Base-by-base conservation (phyloP, 2,797 vertebrate species). In the Artibeus jamaicensis region DNA sequence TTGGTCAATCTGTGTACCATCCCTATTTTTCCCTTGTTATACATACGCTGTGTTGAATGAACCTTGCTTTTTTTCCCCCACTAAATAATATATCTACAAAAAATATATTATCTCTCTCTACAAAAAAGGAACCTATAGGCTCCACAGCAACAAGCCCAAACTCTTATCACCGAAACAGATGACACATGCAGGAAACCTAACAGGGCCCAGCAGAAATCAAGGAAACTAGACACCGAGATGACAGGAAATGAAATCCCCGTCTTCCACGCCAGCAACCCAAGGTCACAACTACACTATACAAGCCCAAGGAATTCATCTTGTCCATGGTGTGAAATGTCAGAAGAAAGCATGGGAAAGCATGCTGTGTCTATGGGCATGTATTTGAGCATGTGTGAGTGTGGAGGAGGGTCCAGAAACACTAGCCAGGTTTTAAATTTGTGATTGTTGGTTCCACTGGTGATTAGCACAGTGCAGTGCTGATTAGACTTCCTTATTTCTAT, bases 371-470 rank as follows among this genome's bases (percentile, higher is more conserved):
- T 3, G 10, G 14, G 32, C 71, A 19, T 0, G 21, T 0, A 3
- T 32, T 4, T 21, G 48, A 16, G 16, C 1, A 1, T 7, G 15
- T 24, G 9, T 1, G 16, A 3, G 0, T 0, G 22, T 22, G 19
- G 19, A 21, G 24, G 55, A 9, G 14, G 19, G 24, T 50, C 29
- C 48, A 57, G 76, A 65, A 48, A 53, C 6, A 14, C 2, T 9
- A 29, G 29, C 3, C 16, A 57, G 71, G 26, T 21, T 55, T 73
- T 42, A 12, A n/a, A n/a, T 6, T 44, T 74, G 14, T 29, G 73
- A 55, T 19, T 15, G 50, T 14, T 34, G 22, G n/a, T 6, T 55
- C 50, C 21, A 37, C 24, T 26, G 46, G 83, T 15, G 19, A n/a
- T 4, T 34, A 59, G 83, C 0, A 24, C 29, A 53, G 21, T 0